Base-by-base conservation (phyloP, 2,888 invertebrate species). In the Agonopterix heracliana region DNA sequence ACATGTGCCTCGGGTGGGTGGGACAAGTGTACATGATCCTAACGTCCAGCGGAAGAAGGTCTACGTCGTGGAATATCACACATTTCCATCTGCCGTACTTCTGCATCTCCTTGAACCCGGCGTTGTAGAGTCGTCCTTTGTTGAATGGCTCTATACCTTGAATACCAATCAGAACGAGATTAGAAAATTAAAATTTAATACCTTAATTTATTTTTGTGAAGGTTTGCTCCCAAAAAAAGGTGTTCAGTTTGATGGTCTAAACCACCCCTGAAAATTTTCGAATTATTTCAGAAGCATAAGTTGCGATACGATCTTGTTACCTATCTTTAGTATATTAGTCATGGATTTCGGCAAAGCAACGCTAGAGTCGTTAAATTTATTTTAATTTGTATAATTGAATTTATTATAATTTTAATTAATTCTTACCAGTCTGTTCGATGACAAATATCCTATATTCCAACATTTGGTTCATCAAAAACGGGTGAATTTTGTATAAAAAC, bases 1-100 rank as follows among this genome's bases (percentile, higher is more conserved):
- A 96, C 94, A 97, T 94, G 69, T 97, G 97, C 50, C 96, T 84
- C 0, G 97, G 97, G 69, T 94, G 93, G 50, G 92, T 91, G 0
- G 96, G 95, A 74, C 97, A 98, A 40, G 92, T 93, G 83, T 98
- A 98, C 45, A 96, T 78, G 78, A 97, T 97, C 54, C 94, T 89
- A 70, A 95, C 94, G 77, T 96, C 94, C 73, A 96, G 92, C 0
- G 98, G 97, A 59, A 98, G 81, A 51, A 98, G 89, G 79, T 98
- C 98, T 34, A 98, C 94, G 73, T 98, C 98, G 73, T 98, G 98
- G 74, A 98, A 97, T 59, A 98, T 92, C 73, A 96, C 94, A 80
- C 97, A 98, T 63, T 95, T 91, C 86, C 92, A 95, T 38, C 83
- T 67, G 42, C 86, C 88, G 34, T 67, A 60, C 73, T 95, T 95